Evolutionary conservation across 2,797 vertebrate species (phyloP).

Genomic region (Syngnathus acus): DNA sequence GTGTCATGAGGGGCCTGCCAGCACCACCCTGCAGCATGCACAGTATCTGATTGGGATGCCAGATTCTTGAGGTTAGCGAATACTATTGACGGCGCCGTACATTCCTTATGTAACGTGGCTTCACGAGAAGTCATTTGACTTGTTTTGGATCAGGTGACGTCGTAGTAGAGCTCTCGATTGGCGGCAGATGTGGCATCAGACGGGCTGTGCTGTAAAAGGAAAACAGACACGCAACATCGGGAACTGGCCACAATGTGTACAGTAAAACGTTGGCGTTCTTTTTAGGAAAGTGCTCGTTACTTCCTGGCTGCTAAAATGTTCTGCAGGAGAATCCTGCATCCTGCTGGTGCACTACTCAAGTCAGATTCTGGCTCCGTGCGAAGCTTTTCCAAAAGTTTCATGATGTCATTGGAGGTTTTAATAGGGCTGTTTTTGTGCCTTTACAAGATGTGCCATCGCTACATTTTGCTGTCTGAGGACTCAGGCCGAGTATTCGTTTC

Average conservation of each 20-base stretch:
- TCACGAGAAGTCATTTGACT: background rate
- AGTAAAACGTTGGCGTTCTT: too few species aligned
- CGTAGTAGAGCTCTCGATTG: background rate
- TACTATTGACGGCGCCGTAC: background rate
- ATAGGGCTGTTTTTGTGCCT: background rate
- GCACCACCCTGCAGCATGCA: background rate
- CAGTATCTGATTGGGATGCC: background rate
- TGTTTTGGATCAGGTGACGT: background rate
- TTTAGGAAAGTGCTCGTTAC: background rate
- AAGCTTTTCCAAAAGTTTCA: background rate
- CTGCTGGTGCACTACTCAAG: background rate
- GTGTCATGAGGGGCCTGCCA: conserved; percentile 23
- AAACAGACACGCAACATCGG: background rate
- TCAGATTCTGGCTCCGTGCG: background rate
- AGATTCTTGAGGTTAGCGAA: background rate
- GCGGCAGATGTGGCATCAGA: background rate
- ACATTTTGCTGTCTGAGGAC: background rate
- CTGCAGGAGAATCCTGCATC: background rate
- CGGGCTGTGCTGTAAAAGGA: background rate
- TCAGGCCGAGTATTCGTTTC: too few species aligned
- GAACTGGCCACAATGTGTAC: too few species aligned
- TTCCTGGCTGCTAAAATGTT: background rate
- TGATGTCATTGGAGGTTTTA: background rate
- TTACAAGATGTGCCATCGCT: background rate
- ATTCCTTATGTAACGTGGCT: background rate